Evolutionary conservation across 2,888 invertebrate genomes (phyloP).

Genomic region (Drosophila anomalata): DNA sequence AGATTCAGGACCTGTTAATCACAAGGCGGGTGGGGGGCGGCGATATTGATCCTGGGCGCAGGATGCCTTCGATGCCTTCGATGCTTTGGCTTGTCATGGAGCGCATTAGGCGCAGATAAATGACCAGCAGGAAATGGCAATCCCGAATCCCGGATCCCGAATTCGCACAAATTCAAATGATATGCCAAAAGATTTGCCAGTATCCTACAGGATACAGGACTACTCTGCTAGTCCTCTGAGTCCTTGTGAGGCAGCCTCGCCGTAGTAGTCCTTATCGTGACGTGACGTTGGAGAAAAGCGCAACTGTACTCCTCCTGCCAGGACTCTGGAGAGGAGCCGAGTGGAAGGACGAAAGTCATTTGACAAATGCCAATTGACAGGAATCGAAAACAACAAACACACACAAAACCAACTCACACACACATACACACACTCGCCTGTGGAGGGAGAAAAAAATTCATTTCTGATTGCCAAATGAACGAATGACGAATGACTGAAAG

Average conservation of each 20-base stretch:
- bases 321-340: background rate
- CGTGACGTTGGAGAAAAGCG: slow-evolving; percentile 32
- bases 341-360: slow-evolving; percentile 37
- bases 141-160: slow-evolving; percentile 14
- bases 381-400: slow-evolving; percentile 36
- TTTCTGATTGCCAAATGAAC: slow-evolving; percentile 41
- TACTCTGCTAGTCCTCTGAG: background rate
- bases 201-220: background rate
- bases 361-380: slow-evolving; percentile 63
- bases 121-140: slow-evolving; percentile 67
- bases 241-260: background rate
- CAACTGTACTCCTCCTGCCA: slow-evolving; percentile 30
- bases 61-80: slow-evolving; percentile 38
- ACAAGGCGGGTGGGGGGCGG: slow-evolving; percentile 11
- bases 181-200: slow-evolving; percentile 54
- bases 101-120: slow-evolving; percentile 62
- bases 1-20: slow-evolving; percentile 65
- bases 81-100: slow-evolving; percentile 59
- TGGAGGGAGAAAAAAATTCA: slow-evolving; percentile 33
- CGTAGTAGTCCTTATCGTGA: slow-evolving; percentile 19
- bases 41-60: background rate
- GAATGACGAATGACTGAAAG: slow-evolving; percentile 44
- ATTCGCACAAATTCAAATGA: slow-evolving; percentile 60
- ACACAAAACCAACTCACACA: slow-evolving; percentile 5
- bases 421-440: background rate